Evolutionary conservation across 2,888 invertebrate genomes (phyloP).

Genomic region (Auanema sp.): DNA sequence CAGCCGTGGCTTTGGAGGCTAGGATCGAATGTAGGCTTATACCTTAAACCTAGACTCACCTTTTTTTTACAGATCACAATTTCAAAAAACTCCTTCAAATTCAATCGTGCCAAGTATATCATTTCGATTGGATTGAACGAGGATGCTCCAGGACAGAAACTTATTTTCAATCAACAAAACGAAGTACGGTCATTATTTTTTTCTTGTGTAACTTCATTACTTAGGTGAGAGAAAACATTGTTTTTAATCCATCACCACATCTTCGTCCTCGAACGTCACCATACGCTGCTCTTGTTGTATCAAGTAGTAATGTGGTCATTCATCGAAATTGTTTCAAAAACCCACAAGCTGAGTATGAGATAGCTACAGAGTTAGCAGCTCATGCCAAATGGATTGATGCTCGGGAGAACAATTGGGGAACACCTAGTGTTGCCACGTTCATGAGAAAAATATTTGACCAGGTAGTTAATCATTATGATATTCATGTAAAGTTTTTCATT

Average conservation of each 20-base stretch:
- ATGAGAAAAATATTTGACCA: slow-evolving; percentile 68
- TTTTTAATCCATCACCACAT: slow-evolving; percentile 81
- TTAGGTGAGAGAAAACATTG: slow-evolving; percentile 79
- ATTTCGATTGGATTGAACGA: slow-evolving; percentile 61
- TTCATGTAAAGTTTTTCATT: slow-evolving; percentile 43
- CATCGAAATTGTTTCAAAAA: slow-evolving; percentile 83
- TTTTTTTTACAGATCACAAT: slow-evolving; percentile 71
- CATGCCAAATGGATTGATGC: slow-evolving; percentile 92
- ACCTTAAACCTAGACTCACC: not conserved
- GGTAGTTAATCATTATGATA: slow-evolving; percentile 23
- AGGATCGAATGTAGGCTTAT: slow-evolving; percentile 44
- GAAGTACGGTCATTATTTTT: too few relatives aligned
- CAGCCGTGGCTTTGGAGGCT: slow-evolving; percentile 48
- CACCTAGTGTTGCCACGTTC: slow-evolving; percentile 49
- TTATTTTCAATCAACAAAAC: slow-evolving; percentile 62
- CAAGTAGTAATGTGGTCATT: slow-evolving; percentile 78
- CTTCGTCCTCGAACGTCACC: slow-evolving; percentile 87
- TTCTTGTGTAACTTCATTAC: too few relatives aligned
- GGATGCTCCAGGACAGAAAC: slow-evolving; percentile 67
- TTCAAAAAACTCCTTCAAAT: slow-evolving; percentile 84
- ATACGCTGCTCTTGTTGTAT: slow-evolving; percentile 86
- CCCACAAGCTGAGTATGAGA: slow-evolving; percentile 85
- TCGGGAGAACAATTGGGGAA: slow-evolving; percentile 88
- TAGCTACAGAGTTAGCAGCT: slow-evolving; percentile 90
- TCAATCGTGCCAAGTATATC: slow-evolving; percentile 71